These are phyloP conservation scores for Lissonota sp. DNA, from an alignment of 2,888 invertebrate species.

Conservation along the genomic window DNA sequence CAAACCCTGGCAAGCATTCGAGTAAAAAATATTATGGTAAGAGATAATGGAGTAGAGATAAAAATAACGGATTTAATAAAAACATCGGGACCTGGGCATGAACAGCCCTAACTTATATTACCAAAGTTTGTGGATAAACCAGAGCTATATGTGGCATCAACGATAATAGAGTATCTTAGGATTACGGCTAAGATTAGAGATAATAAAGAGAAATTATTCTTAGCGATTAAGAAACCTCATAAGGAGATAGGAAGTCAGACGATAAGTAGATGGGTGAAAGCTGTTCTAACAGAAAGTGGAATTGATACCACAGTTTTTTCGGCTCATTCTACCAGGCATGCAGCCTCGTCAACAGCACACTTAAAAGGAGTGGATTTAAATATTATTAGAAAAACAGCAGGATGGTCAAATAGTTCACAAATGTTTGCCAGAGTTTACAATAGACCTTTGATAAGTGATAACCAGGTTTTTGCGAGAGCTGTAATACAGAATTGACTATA, in stretches of 20 bases:
- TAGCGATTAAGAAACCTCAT: constrained; percentile 20
- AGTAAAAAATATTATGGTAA: constrained; percentile 17
- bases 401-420: not conserved
- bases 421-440: constrained; percentile 6
- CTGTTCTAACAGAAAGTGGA: constrained; percentile 10
- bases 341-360: constrained; percentile 18
- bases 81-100: constrained; percentile 18
- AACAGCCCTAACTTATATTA: constrained; percentile 19
- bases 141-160: constrained; percentile 27
- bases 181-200: constrained; percentile 1
- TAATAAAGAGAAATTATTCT: not conserved
- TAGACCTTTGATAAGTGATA: constrained; percentile 9
- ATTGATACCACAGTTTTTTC: constrained; percentile 20
- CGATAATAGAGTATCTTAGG: constrained; percentile 16
- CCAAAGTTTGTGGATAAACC: constrained; percentile 26
- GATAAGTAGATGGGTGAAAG: constrained; percentile 30
- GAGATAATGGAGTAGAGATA: constrained; percentile 27
- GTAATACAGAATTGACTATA: not conserved
- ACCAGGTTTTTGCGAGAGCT: constrained; percentile 16
- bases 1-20: constrained; percentile 37
- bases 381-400: constrained; percentile 11
- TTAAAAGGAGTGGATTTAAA: constrained; percentile 4
- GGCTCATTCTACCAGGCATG: constrained; percentile 32
- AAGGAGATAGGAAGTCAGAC: constrained; percentile 4
- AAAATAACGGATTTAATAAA: constrained; percentile 29